phyloP scores from a whole-genome alignment of 2,113 vertebrate genomes.

The Noctilio leporinus region DNA sequence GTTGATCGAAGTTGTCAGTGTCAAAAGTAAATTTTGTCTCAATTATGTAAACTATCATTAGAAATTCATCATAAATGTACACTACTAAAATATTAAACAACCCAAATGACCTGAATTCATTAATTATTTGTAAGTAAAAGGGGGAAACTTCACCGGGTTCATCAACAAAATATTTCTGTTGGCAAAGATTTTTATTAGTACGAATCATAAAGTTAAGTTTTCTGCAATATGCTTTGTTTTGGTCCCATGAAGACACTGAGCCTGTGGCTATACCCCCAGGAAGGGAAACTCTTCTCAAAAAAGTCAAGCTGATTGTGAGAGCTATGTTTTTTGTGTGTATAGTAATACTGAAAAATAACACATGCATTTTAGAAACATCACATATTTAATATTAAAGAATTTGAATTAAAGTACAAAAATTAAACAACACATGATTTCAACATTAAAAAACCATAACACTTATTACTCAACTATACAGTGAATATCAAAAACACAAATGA shows the following conservation, averaged over 20 bases:
- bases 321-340: background rate
- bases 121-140: background rate
- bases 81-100: background rate
- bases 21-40: background rate
- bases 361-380: conserved; percentile 54
- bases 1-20: background rate
- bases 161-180: background rate
- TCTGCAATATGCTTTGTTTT: background rate
- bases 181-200: background rate
- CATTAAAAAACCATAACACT: conserved; percentile 76
- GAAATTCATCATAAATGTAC: background rate
- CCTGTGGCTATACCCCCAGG: background rate
- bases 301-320: background rate
- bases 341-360: conserved; percentile 59
- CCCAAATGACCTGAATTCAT: background rate
- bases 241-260: background rate
- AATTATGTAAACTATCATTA: background rate
- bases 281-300: background rate
- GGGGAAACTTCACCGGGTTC: background rate
- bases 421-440: conserved; percentile 85
- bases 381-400: conserved; percentile 80
- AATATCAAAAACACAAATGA: conserved; percentile 75
- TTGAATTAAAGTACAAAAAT: conserved; percentile 78
- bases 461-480: conserved; percentile 65
- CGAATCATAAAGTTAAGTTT: conserved; percentile 13